Evolutionary conservation across 2,888 invertebrate species (phyloP).

Genomic region (Ichneumoninae sp.): DNA sequence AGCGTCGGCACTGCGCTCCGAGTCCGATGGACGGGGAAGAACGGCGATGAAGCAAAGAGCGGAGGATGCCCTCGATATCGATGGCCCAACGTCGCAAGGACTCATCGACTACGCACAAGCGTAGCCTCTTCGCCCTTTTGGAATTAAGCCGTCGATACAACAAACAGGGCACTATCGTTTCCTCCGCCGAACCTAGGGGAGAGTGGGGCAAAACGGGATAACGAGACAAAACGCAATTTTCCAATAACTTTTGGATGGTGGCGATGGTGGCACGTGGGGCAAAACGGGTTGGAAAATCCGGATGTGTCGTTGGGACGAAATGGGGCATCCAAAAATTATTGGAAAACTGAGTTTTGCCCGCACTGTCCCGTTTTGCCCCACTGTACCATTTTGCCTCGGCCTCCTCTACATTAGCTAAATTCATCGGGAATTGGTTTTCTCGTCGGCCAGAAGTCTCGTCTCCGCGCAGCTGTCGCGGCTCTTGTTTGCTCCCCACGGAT

Average conservation of each 20-base stretch:
- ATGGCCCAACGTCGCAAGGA: background rate
- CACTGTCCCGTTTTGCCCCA: too few relatives aligned
- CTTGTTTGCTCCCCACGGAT: background rate
- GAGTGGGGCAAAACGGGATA: too few relatives aligned
- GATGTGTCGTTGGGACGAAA: too few relatives aligned
- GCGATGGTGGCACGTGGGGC: too few relatives aligned
- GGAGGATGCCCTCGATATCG: background rate
- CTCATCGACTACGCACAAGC: background rate
- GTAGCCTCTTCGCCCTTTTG: background rate
- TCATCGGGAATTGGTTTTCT: background rate
- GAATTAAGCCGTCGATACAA: conserved; percentile 53
- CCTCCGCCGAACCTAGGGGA: conserved; percentile 45
- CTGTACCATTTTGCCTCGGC: too few relatives aligned
- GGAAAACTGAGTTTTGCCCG: too few relatives aligned
- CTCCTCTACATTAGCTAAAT: conserved; percentile 55
- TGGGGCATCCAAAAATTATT: too few relatives aligned
- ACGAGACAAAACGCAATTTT: too few relatives aligned
- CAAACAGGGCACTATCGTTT: conserved; percentile 67
- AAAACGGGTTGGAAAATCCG: too few relatives aligned
- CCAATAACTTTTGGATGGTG: too few relatives aligned
- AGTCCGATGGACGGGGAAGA: conserved; percentile 34
- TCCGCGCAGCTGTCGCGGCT: background rate
- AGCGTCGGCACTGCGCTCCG: conserved; percentile 50
- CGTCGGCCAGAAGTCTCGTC: background rate
- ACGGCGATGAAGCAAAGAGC: background rate